Evolutionary conservation across 2,113 vertebrate species (phyloP).

Genomic region (Misgurnus mizolepis): DNA sequence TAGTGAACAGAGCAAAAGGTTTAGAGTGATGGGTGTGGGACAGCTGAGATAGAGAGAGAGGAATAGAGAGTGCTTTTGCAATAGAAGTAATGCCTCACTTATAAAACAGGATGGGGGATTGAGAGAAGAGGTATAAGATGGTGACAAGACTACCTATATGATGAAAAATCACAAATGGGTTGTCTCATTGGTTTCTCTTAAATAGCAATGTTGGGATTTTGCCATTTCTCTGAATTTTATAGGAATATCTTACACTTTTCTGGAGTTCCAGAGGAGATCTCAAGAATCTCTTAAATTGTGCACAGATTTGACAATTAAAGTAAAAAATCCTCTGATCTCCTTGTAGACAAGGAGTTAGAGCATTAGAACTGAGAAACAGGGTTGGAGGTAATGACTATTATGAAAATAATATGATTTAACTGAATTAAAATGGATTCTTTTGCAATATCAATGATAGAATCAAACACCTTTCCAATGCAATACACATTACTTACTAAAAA

Average conservation of each 20-base stretch:
- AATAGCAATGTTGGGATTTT: too few relatives aligned
- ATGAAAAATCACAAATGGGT: too few relatives aligned
- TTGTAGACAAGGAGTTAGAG: not conserved
- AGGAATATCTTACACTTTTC: too few relatives aligned
- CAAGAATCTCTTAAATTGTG: too few relatives aligned
- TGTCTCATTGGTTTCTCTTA: too few relatives aligned
- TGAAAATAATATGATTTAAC: not conserved
- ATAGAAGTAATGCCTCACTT: slow-evolving; percentile 4
- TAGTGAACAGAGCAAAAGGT: not conserved
- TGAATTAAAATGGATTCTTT: not conserved
- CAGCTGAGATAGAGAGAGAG: slow-evolving; percentile 15
- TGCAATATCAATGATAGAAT: not conserved
- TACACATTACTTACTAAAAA: not conserved
- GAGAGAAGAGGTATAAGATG: slow-evolving; percentile 15
- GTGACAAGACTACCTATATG: too few relatives aligned
- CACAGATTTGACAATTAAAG: too few relatives aligned
- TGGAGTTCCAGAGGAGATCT: not conserved
- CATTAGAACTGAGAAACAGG: slow-evolving; percentile 10
- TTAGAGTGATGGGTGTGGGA: slow-evolving; percentile 34
- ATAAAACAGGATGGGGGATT: slow-evolving; percentile 34
- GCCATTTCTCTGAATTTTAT: too few relatives aligned
- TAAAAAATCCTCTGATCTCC: too few relatives aligned
- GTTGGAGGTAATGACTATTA: not conserved
- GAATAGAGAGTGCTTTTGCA: not conserved
- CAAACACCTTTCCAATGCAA: not conserved